Evolutionary conservation across 2,888 invertebrate genomes (phyloP), one percentile per base, ranked within the genome.

Genomic region (Epistrophella euchroma): DNA sequence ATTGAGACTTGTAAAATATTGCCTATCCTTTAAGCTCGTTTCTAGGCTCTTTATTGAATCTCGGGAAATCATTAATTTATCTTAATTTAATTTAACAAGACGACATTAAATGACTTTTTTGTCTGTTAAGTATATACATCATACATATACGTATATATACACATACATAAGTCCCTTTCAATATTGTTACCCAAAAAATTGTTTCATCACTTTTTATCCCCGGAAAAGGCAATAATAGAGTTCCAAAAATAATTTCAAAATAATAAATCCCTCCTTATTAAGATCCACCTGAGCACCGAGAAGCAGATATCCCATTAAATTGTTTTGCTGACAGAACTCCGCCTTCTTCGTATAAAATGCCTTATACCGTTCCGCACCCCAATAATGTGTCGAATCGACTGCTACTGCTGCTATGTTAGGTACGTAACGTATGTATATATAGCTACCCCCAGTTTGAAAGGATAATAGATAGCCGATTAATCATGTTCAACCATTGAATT

Each of bases 401-500:
- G 45, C 43, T 45, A 55, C 68, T 68, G 11, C 25, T 64, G 45
- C 25, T 22, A 7, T 13, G 15, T 55, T 55, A 28, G 2, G 1
- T 22, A 4, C n/a, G 11, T 35, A 28, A 10, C n/a, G 11, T 35
- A 2, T 11, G 19, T 22, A 35, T 19, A 17, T 17, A 37, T 7
- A 58, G 58, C 13, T 7, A 22, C 52, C 45, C 55, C 22, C 22
- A 43, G 72, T 73, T 71, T 60, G 73, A 76, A 64, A 76, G 86
- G 82, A 86, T 86, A 86, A 86, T 86, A 87, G 83, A 82, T 80
- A 88, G 78, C 79, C 89, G 87, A 88, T 89, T 88, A 89, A 89
- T 89, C 88, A 89, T 89, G 84, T 85, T 88, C 88, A 89, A 88
- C 89, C 89, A 89, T 89, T 88, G 88, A 89, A 88, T 88, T 89